Evolutionary conservation across 2,888 invertebrate species (phyloP).

Genomic region (Sturmia bella): DNA sequence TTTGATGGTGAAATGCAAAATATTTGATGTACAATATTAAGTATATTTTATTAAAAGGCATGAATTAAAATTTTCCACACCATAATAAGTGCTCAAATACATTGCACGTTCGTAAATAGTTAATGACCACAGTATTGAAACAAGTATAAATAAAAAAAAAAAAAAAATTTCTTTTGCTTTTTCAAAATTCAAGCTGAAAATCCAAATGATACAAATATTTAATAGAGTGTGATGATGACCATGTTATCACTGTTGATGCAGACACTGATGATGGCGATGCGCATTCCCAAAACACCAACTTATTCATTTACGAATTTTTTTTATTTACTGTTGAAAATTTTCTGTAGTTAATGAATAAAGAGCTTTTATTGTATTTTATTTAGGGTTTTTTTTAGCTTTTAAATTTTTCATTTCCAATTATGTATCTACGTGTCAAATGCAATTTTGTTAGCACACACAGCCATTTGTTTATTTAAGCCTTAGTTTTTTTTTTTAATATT

Average conservation of each 20-base stretch:
- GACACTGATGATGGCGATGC: constrained; percentile 16
- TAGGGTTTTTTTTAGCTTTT: constrained; percentile 2
- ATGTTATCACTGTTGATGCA: constrained; percentile 16
- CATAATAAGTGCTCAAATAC: not conserved
- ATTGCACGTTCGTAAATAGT: constrained; percentile 21
- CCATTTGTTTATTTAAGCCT: too few relatives aligned
- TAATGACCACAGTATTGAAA: constrained; percentile 76
- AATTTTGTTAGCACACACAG: not conserved
- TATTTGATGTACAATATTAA: too few relatives aligned
- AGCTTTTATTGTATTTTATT: constrained; percentile 40
- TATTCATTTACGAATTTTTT: not conserved
- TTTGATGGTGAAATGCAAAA: too few relatives aligned
- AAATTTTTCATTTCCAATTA: constrained; percentile 5
- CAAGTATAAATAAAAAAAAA: constrained; percentile 75
- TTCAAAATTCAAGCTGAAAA: constrained; percentile 13
- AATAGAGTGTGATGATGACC: constrained; percentile 36
- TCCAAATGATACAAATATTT: constrained; percentile 38
- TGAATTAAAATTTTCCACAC: not conserved
- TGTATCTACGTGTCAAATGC: constrained; percentile 55
- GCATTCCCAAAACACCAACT: constrained; percentile 14
- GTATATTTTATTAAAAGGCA: not conserved
- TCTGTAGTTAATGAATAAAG: constrained; percentile 27
- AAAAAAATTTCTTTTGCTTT: too few relatives aligned
- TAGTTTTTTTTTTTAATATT: too few relatives aligned
- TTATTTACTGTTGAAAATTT: not conserved